phyloP scores from a whole-genome alignment of 2,113 vertebrate genomes.

The Ploceus nigricollis region DNA sequence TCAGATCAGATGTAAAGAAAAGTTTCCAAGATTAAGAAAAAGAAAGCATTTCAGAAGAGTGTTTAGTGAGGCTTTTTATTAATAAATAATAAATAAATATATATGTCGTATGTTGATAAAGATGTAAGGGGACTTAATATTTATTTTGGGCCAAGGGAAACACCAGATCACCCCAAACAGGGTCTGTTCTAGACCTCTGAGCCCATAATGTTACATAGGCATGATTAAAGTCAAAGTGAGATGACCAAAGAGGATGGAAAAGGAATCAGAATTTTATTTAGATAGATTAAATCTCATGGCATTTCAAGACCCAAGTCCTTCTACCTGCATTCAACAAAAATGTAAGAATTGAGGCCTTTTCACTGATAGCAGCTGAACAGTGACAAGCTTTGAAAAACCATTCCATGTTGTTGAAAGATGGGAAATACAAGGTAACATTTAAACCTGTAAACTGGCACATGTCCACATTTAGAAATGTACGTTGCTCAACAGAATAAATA shows the following conservation, averaged over 20 bases:
- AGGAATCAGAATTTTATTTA: background rate
- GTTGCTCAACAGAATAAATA: background rate
- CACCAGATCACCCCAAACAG: background rate
- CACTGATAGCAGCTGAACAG: background rate
- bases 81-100: background rate
- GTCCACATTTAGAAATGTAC: background rate
- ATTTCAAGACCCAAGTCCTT: background rate
- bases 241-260: background rate
- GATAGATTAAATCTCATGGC: background rate
- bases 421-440: background rate
- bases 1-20: background rate
- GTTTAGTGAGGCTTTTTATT: background rate
- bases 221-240: background rate
- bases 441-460: background rate
- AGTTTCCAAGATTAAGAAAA: background rate
- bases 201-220: background rate
- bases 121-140: background rate
- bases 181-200: background rate
- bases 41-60: background rate
- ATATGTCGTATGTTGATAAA: background rate
- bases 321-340: background rate
- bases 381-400: background rate
- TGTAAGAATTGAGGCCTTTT: background rate
- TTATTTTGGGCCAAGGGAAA: background rate
- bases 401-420: fast-evolving